Evolutionary conservation across 2,113 vertebrate species (phyloP).

Genomic region (Channa maculata): DNA sequence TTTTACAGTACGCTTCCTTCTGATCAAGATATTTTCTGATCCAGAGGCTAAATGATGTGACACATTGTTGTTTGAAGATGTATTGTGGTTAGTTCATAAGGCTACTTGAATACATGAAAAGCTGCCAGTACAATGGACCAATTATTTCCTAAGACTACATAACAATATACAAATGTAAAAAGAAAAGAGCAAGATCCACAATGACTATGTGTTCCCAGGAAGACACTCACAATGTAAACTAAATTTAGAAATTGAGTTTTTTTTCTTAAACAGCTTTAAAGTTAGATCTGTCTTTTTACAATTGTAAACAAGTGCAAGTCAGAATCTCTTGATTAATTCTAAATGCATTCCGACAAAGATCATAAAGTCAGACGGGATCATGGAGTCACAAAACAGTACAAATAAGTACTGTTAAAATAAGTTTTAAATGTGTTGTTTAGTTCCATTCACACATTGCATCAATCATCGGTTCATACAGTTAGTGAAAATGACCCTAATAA

Average conservation of each 20-base stretch:
- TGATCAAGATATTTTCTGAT: slow-evolving; percentile 14
- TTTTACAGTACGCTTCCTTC: neutral
- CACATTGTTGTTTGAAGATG: neutral
- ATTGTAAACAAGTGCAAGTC: neutral
- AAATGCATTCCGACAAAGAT: too few species aligned
- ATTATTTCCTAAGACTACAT: neutral
- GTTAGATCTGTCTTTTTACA: neutral
- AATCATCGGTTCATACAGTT: neutral
- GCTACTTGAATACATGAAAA: neutral
- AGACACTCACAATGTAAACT: neutral
- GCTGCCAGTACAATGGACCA: neutral
- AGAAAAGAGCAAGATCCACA: neutral
- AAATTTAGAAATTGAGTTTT: neutral
- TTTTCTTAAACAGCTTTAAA: neutral
- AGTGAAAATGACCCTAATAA: too few species aligned
- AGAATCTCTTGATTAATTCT: too few species aligned
- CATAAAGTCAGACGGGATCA: too few species aligned
- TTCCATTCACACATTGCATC: neutral
- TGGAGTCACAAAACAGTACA: too few species aligned
- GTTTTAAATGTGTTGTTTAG: neutral
- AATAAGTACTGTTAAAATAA: too few species aligned
- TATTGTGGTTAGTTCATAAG: neutral
- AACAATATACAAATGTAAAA: neutral
- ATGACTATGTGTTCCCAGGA: neutral
- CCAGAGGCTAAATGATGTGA: neutral